Percentiles rank a stretch among this genome's conserved stretches.
Evolutionary conservation across 1,140 invertebrate species (phyloP).

Genomic region (Drosophila sucinea): DNA sequence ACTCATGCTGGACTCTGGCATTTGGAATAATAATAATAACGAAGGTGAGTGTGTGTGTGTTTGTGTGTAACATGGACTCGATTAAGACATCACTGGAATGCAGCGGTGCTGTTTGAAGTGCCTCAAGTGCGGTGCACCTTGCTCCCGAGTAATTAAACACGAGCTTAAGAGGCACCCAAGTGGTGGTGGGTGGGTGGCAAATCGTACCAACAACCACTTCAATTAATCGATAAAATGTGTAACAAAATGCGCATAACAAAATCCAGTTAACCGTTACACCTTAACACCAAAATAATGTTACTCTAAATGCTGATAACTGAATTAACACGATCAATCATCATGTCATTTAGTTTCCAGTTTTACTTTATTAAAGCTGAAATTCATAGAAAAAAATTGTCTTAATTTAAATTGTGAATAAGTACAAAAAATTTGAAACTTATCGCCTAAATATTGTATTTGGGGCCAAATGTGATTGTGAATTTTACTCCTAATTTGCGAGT

Average conservation of each 20-base stretch:
- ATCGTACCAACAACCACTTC: constrained; percentile 28
- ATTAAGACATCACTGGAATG: constrained; percentile 77
- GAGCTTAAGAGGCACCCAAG: constrained; percentile 44
- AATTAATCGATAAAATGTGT: constrained; percentile 19
- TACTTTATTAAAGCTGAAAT: too few relatives aligned
- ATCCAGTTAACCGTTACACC: neutral
- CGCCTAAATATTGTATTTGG: too few relatives aligned
- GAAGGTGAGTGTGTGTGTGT: too few relatives aligned
- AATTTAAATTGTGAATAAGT: too few relatives aligned
- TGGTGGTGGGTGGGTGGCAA: constrained; percentile 48
- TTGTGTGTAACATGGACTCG: constrained; percentile 40
- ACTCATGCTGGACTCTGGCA: constrained; percentile 57
- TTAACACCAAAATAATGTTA: neutral
- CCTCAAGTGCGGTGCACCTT: constrained; percentile 20
- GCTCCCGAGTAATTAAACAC: constrained; percentile 52
- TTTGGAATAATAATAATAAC: constrained; percentile 64
- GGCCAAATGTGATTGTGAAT: too few relatives aligned
- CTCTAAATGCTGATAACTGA: too few relatives aligned
- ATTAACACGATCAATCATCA: too few relatives aligned
- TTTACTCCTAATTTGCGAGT: too few relatives aligned
- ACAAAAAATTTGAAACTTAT: too few relatives aligned
- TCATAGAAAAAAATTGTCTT: too few relatives aligned
- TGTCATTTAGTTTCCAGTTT: too few relatives aligned
- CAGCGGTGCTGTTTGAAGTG: constrained; percentile 66
- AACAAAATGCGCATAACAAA: neutral